A percentile compares a stretch with the other conserved stretches of the same genome.
Conservation (phyloP, 2,113 vertebrate species). For the Caretta caretta region DNA sequence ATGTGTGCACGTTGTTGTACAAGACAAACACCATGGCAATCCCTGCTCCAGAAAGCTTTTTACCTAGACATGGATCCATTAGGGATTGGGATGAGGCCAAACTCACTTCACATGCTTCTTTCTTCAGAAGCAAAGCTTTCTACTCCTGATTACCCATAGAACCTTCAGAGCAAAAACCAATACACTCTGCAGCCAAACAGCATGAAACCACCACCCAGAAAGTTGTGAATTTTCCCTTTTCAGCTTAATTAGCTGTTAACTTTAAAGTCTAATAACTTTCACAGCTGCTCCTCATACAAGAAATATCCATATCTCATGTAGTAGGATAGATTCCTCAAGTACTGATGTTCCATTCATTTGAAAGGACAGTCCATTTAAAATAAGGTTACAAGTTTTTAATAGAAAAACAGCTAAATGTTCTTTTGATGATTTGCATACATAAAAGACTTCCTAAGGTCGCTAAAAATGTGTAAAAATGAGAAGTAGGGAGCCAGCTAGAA, state of each 20-base stretch:
- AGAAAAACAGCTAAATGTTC: background rate
- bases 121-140: background rate
- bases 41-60: background rate
- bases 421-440: accelerated
- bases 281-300: background rate
- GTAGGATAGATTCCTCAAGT: accelerated
- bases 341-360: background rate
- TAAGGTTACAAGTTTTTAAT: background rate
- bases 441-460: background rate
- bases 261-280: background rate
- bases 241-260: background rate
- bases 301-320: background rate
- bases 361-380: background rate
- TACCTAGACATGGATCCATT: background rate
- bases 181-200: background rate
- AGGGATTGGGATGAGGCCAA: background rate
- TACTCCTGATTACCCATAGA: background rate
- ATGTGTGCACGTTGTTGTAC: background rate
- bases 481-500: background rate
- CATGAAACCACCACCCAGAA: background rate
- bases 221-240: background rate
- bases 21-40: background rate
- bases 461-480: background rate
- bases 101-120: accelerated
- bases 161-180: background rate